Conservation (phyloP, 2,113 vertebrate species). For the Ceyx melanurus region DNA sequence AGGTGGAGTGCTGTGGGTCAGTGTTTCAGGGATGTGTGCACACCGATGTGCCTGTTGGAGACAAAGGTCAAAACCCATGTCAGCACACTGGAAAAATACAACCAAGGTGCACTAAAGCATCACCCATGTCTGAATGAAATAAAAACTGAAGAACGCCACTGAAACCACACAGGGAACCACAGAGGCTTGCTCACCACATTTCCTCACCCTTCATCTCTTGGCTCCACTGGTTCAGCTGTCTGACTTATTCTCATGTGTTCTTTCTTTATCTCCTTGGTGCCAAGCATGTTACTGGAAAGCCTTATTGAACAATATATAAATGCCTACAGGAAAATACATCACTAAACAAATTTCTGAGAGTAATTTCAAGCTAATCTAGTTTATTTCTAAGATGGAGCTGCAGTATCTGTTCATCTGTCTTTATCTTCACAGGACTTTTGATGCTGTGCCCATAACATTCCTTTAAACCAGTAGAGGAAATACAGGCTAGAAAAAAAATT, state of each 20-base stretch:
- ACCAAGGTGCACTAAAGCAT: background rate
- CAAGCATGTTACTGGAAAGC: background rate
- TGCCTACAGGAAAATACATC: background rate
- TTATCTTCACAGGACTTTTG: background rate
- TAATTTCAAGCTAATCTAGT: background rate
- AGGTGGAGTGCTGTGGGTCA: accelerated
- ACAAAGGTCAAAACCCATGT: accelerated
- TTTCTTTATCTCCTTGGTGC: background rate
- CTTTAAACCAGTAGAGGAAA: background rate
- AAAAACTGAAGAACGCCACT: background rate
- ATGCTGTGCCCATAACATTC: background rate
- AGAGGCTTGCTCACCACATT: background rate
- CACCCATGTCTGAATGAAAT: accelerated
- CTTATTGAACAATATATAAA: background rate
- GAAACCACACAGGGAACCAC: background rate
- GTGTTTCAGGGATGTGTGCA: background rate
- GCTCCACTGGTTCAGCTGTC: background rate
- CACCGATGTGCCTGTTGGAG: background rate
- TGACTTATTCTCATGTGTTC: background rate
- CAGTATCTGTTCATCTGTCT: background rate
- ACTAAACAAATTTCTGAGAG: background rate
- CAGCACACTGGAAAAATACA: background rate
- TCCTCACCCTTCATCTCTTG: background rate
- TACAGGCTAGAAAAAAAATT: background rate
- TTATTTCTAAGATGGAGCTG: background rate